Evolutionary conservation across 2,797 vertebrate genomes (phyloP), one percentile per base, ranked within the genome.

Genomic region (Chaetophractus vellerosus): DNA sequence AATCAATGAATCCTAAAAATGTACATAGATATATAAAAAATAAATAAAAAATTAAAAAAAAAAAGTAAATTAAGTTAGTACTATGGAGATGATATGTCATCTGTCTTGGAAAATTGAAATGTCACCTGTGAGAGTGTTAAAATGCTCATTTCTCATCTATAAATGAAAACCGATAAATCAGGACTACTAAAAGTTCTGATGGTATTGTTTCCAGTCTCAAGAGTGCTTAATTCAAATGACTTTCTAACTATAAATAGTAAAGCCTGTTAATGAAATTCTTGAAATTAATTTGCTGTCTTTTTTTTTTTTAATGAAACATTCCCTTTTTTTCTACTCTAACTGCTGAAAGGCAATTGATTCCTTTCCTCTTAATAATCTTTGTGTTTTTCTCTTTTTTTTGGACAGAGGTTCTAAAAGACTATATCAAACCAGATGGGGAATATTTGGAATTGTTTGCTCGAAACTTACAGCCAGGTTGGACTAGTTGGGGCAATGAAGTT

Each of bases 401-500:
- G 55, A 89, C 98, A 99, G 99, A 98, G 52, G 98, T 99, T 96
- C 95, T 99, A 96, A 99, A 98, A 98, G 99, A 98, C 75, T 99
- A 99, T 96, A 81, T 99, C 45, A 97, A 97, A 63, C 97, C 98
- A 38, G 98, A 98, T 64, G 98, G 98, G 19, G 94, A 98, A 88
- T 98, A 98, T 97, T 98, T 99, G 98, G 99, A 99, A 98, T 97
- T 99, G 97, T 99, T 99, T 97, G 99, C 99, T 95, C 98, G 99
- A 89, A 99, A 98, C 98, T 99, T 99, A 26, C 99, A 99, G 94
- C 99, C 99, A 1, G 99, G 99, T 41, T 99, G 99, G 99, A 99
- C 99, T 90, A 99, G 99, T 97, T 99, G 99, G 99, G 99, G 99
- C 96, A 99, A 99, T 2, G 99, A 99, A 98, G 99, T 99, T 94